Percentiles rank a stretch among this genome's conserved stretches.
These are phyloP conservation scores for Plutomurus gul DNA, from an alignment of 1,140 invertebrate species.

Conservation along the genomic window DNA sequence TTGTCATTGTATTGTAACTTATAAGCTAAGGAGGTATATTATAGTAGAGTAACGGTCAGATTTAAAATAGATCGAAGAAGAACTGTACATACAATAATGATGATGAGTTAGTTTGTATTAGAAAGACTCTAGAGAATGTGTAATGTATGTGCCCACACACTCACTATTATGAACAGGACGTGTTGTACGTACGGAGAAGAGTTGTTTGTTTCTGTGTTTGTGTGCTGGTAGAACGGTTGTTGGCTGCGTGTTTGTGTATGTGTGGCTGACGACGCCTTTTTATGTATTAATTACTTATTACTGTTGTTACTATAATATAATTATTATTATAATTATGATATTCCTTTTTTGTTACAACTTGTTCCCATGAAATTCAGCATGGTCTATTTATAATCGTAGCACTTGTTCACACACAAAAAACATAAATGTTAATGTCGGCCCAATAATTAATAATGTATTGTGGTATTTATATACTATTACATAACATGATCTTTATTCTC, in stretches of 20 bases:
- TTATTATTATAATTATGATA: constrained; percentile 1
- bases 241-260: neutral
- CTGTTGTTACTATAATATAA: constrained; percentile 12
- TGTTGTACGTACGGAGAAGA: too few species aligned
- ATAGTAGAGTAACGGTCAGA: neutral
- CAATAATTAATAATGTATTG: too few species aligned
- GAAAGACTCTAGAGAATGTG: too few species aligned
- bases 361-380: constrained; percentile 26
- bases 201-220: neutral
- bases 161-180: too few species aligned
- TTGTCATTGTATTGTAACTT: neutral
- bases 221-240: neutral
- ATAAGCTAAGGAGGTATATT: neutral
- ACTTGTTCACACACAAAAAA: too few species aligned
- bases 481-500: too few species aligned
- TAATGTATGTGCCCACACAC: too few species aligned
- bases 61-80: too few species aligned
- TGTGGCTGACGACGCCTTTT: constrained; percentile 10
- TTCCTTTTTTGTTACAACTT: constrained; percentile 21
- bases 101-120: too few species aligned
- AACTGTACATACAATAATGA: too few species aligned
- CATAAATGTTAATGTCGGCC: too few species aligned
- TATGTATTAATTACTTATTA: constrained; percentile 29
- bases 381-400: constrained; percentile 24
- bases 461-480: too few species aligned